Evolutionary conservation across 2,888 invertebrate genomes (phyloP), one percentile per base, ranked within the genome.

Genomic region (Cephus rjabovi): DNA sequence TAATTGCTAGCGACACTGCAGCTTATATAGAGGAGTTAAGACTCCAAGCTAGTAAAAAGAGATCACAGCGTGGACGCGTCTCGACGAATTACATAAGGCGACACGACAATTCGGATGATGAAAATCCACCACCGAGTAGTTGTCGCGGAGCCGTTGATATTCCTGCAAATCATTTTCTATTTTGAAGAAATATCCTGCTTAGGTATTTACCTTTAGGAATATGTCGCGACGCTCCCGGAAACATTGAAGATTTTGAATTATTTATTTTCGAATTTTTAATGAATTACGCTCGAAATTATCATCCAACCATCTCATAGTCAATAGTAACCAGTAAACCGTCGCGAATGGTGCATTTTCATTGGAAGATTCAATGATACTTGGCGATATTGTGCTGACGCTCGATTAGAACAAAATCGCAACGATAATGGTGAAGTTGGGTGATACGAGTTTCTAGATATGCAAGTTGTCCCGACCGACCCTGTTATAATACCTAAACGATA

Each of bases 71-170:
- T 74, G 80, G 74, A 78, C 81, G 35, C 40, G 70, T 23, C 33
- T 73, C 83, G 83, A 75, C 78, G 70, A 73, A 76, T 81, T 73
- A 79, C 75, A 30, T 86, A 76, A 80, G 83, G 85, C 76, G 87
- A 86, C 79, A 89, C 69, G 86, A 92, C 80, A 91, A 91, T 80
- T 89, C 91, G 11, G 90, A 90, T 77, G 92, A 93, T 78, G 93
- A 93, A 78, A 93, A 93, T 85, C 93, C 93, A 33, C 93, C 93
- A 1, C 93, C 93, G 12, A 93, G 93, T 68, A 93, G 92, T 40
- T 93, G 93, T 83, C 92, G 93, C 4, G 93, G 92, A 12, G 91
- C 92, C 1, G 90, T 88, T n/a, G 86, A 85, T 77, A 84, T 91
- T 34, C 86, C 87, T 11, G 76, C 85, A 4, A 86, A 84, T 79